phyloP scores from a whole-genome alignment of 2,888 invertebrate species.

The Agrochola lota region DNA sequence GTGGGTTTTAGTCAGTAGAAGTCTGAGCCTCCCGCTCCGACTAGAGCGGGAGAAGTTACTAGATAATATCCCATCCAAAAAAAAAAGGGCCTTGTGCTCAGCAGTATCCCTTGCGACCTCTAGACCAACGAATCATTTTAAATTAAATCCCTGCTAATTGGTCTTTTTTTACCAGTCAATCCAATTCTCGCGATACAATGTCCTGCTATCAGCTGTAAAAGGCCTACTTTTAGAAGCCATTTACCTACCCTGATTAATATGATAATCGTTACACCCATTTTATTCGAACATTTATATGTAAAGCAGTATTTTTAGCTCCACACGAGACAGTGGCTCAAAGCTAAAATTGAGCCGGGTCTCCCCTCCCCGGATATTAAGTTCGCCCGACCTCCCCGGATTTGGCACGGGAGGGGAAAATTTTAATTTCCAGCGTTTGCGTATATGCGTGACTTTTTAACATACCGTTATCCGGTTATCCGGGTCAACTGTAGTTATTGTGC shows the following conservation, averaged over 20 bases:
- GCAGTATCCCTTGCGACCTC: no score
- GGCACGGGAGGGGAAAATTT: slow-evolving; percentile 54
- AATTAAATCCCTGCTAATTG: not conserved
- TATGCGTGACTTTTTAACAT: slow-evolving; percentile 53
- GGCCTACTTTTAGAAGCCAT: slow-evolving; percentile 25
- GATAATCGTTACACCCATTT: slow-evolving; percentile 60
- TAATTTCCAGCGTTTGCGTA: slow-evolving; percentile 62
- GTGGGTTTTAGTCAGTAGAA: no score
- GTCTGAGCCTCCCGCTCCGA: no score
- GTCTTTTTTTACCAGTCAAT: not conserved
- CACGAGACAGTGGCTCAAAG: slow-evolving; percentile 58
- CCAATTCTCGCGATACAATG: slow-evolving; percentile 26
- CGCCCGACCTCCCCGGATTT: slow-evolving; percentile 58
- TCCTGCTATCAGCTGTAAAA: slow-evolving; percentile 30
- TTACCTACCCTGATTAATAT: slow-evolving; percentile 54
- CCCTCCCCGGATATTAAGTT: slow-evolving; percentile 67
- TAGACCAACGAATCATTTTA: not conserved
- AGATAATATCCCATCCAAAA: no score
- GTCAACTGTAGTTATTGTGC: slow-evolving; percentile 51
- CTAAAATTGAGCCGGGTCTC: slow-evolving; percentile 52
- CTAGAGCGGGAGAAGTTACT: no score
- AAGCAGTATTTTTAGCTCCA: slow-evolving; percentile 56
- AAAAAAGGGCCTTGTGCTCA: no score
- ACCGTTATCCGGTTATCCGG: slow-evolving; percentile 52
- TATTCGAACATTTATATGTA: slow-evolving; percentile 57